Conservation (phyloP, 2,113 vertebrate genomes). For the Spheniscus mendiculus region DNA sequence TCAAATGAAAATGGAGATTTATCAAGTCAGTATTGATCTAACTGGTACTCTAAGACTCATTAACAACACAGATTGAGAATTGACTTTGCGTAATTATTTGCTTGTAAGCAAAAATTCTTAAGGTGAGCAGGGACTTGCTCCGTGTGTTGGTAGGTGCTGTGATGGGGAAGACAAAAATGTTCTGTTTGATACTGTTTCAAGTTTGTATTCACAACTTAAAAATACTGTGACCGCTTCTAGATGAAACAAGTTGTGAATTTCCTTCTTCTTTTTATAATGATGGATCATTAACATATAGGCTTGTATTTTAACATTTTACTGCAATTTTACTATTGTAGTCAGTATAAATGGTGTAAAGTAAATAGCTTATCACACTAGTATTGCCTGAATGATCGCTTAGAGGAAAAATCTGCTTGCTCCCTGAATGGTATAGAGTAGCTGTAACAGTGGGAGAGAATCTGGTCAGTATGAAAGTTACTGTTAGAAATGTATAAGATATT, state of each 20-base stretch:
- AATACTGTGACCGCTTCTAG: background rate
- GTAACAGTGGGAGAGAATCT: background rate
- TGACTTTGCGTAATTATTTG: constrained; percentile 33
- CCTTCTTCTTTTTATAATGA: background rate
- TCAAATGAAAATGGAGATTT: constrained; percentile 4
- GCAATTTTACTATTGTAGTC: background rate
- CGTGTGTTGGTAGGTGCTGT: background rate
- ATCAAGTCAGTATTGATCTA: constrained; percentile 16
- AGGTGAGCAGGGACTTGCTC: background rate
- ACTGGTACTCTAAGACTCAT: background rate
- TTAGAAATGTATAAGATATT: background rate
- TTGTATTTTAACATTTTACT: background rate
- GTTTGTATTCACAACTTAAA: background rate
- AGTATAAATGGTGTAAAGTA: background rate
- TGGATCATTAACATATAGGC: background rate
- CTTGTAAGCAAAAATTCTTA: constrained; percentile 21
- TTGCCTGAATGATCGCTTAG: background rate
- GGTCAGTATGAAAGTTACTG: background rate
- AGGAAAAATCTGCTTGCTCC: background rate
- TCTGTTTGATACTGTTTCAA: background rate
- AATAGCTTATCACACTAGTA: background rate
- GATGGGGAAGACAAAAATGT: background rate
- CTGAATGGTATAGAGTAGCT: background rate
- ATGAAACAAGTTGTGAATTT: background rate
- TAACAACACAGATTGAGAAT: constrained; percentile 37